Evolutionary conservation across 1,140 invertebrate species (phyloP).

Genomic region (Formica selysi): DNA sequence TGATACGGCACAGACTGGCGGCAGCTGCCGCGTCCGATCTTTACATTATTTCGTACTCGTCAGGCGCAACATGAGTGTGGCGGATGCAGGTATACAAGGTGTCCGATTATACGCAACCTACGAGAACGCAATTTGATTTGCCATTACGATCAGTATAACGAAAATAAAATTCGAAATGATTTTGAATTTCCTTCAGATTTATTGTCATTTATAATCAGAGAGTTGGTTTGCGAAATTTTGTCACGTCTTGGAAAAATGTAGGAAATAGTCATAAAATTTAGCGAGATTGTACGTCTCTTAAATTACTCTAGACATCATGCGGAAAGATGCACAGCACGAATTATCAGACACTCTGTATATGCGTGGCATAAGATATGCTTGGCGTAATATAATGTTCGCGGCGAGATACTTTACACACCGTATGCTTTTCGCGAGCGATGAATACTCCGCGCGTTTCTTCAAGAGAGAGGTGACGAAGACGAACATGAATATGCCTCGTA

Average conservation of each 20-base stretch:
- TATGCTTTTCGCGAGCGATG: conserved; percentile 65
- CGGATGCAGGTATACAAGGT: conserved; percentile 45
- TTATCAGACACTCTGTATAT: conserved; percentile 42
- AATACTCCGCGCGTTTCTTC: conserved; percentile 47
- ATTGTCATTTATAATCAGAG: background rate
- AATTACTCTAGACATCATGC: conserved; percentile 17
- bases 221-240: conserved; percentile 25
- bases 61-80: conserved; percentile 56
- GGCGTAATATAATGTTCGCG: conserved; percentile 69
- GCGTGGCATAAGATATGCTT: conserved; percentile 68
- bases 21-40: conserved; percentile 75
- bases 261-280: background rate
- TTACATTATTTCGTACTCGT: conserved; percentile 74
- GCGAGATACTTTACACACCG: conserved; percentile 70
- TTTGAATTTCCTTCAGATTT: background rate
- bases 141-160: background rate
- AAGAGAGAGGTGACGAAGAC: background rate
- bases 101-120: conserved; percentile 28
- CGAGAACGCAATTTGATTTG: conserved; percentile 41
- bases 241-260: conserved; percentile 17
- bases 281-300: conserved; percentile 21
- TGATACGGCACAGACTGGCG: conserved; percentile 70
- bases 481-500: conserved; percentile 21
- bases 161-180: conserved; percentile 24
- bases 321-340: background rate